Conservation (phyloP, 2,113 vertebrate genomes). For the Myxocyprinus asiaticus region DNA sequence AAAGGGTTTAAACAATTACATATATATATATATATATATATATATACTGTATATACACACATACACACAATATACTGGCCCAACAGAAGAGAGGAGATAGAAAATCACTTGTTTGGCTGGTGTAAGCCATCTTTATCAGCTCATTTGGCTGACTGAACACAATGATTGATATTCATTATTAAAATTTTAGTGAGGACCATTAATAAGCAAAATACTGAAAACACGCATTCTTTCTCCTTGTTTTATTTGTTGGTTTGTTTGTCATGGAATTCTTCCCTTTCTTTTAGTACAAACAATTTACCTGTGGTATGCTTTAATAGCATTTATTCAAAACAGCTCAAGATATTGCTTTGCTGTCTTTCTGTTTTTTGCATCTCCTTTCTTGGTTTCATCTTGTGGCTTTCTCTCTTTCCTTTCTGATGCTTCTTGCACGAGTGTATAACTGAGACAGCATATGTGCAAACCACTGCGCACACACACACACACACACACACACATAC, state of each 20-base stretch:
- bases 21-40: too few relatives aligned
- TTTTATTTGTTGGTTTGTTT: conserved; percentile 6
- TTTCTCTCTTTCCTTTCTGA: conserved; percentile 11
- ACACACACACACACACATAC: conserved; percentile 20
- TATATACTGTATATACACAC: too few relatives aligned
- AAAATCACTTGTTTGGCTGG: too few relatives aligned
- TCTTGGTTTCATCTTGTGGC: not conserved
- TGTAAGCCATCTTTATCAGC: not conserved
- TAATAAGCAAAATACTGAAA: too few relatives aligned
- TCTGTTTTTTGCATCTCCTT: not conserved
- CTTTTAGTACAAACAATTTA: conserved; percentile 33
- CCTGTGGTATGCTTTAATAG: conserved; percentile 13
- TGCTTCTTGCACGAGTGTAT: conserved; percentile 20
- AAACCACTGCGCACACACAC: not conserved
- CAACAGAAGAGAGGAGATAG: too few relatives aligned
- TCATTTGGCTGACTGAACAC: not conserved
- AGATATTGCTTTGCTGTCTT: not conserved
- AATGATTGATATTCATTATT: not conserved
- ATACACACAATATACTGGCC: too few relatives aligned
- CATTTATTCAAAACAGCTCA: conserved; percentile 31
- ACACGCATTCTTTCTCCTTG: not conserved
- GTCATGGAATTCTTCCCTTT: conserved; percentile 10
- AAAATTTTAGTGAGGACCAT: not conserved
- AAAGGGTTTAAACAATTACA: too few relatives aligned
- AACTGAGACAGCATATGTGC: conserved; percentile 35